Evolutionary conservation across 2,888 invertebrate species (phyloP), one percentile per base, ranked within the genome.

Genomic region (Gonocerus acuteangulatus): DNA sequence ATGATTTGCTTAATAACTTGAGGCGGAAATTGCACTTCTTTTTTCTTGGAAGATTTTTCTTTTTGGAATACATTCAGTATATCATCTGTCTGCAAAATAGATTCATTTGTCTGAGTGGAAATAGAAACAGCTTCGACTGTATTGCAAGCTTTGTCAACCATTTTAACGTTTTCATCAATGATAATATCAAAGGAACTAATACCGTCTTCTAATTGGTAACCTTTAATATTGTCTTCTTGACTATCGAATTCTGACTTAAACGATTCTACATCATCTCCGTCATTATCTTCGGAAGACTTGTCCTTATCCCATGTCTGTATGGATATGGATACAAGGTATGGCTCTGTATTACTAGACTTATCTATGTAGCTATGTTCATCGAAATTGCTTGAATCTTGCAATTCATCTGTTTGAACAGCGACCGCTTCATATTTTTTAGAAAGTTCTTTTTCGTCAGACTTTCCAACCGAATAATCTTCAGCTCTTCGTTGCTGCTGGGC

Each of bases 1-100:
- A 57, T 57, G 42, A 57, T 57, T 23, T 57, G 57, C 19, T 45
- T 57, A 47, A 57, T 57, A 7, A 57, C 57, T 34, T 57, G 57
- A 2, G 57, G n/a, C 2, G 57, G 57, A 44, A 57, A 57, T 19
- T 45, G 32, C 6, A 19, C 47, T 2, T 57, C 57, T 57, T 57
- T 57, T 22, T 57, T 57, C 23, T 57, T 57, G 11, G 16, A 6
- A 19, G 23, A 4, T 34, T 45, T 57, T 2, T 23, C 16, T 57
- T 47, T 57, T 45, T 34, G 44, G 3, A 47, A 15, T 2, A 42
- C 18, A 27, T 57, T 57, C 16, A 57, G 3, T 22, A 32, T 57
- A n/a, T 57, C 57, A 7, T 47, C 45, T n/a, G 57, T 45, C n/a
- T 32, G 44, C n/a, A 57, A 34, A 27, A 57, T 45, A 9, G 57